Conservation (phyloP, 2,113 vertebrate genomes). For the Rhynchopsitta pachyrhyncha region DNA sequence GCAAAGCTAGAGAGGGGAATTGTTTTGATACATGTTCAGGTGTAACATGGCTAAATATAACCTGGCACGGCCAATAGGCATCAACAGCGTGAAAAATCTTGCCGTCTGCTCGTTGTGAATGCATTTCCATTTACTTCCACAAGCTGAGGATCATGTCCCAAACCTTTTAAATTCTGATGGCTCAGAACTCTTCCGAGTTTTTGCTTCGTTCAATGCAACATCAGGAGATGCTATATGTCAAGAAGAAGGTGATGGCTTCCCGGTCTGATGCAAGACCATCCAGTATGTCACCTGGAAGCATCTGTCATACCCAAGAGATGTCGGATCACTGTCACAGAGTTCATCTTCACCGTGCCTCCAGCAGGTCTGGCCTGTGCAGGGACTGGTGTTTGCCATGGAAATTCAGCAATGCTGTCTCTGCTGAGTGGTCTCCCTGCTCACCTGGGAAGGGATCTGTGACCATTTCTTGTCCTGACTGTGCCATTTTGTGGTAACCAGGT, state of each 20-base stretch:
- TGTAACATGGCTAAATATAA: constrained; percentile 33
- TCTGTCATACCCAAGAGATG: background rate
- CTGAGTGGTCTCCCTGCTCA: background rate
- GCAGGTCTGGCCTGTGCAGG: background rate
- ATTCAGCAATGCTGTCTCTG: background rate
- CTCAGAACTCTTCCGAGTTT: background rate
- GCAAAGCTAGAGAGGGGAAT: background rate
- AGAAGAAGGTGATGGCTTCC: background rate
- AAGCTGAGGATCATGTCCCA: background rate
- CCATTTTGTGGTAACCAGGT: background rate
- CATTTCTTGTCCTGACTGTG: background rate
- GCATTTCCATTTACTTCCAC: background rate
- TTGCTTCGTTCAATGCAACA: background rate
- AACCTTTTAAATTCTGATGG: background rate
- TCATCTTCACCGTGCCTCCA: background rate
- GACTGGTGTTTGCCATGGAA: background rate
- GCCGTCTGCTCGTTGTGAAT: background rate
- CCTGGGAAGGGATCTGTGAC: background rate
- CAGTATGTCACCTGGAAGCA: background rate
- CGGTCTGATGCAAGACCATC: background rate
- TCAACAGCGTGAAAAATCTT: background rate
- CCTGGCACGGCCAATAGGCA: background rate
- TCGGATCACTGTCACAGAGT: background rate
- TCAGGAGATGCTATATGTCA: background rate
- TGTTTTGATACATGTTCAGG: constrained; percentile 36